These are phyloP conservation scores for Danaus chrysippus DNA, from an alignment of 2,888 invertebrate species.

Conservation along the genomic window DNA sequence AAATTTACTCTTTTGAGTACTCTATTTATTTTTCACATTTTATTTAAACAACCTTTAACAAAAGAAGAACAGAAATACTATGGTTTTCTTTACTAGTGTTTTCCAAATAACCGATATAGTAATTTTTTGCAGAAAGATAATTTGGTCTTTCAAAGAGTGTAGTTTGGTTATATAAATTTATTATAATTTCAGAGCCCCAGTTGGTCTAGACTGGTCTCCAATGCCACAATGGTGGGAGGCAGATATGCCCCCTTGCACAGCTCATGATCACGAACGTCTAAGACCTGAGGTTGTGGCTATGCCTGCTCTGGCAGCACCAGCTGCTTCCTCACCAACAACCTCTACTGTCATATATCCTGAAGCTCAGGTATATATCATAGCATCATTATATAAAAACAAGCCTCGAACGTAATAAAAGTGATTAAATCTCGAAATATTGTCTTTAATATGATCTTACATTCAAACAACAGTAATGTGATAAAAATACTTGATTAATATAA, in stretches of 20 bases:
- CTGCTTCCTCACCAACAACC: slow-evolving; percentile 91
- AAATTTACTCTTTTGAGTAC: too few species aligned
- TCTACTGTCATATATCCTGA: slow-evolving; percentile 94
- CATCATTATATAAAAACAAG: too few species aligned
- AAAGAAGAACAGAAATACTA: too few species aligned
- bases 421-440: too few species aligned
- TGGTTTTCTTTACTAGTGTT: background rate
- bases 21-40: too few species aligned
- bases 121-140: background rate
- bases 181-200: slow-evolving; percentile 52
- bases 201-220: slow-evolving; percentile 74
- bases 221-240: slow-evolving; percentile 76
- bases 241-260: slow-evolving; percentile 83
- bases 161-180: too few species aligned
- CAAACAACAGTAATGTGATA: too few species aligned
- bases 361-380: slow-evolving; percentile 83
- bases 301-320: slow-evolving; percentile 94
- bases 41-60: too few species aligned
- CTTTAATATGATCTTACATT: too few species aligned
- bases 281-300: slow-evolving; percentile 93
- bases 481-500: too few species aligned
- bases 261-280: slow-evolving; percentile 91
- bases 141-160: background rate
- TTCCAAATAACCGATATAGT: background rate
- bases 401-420: too few species aligned